Evolutionary conservation across 2,113 vertebrate species (phyloP).

Genomic region (Struthio camelus): DNA sequence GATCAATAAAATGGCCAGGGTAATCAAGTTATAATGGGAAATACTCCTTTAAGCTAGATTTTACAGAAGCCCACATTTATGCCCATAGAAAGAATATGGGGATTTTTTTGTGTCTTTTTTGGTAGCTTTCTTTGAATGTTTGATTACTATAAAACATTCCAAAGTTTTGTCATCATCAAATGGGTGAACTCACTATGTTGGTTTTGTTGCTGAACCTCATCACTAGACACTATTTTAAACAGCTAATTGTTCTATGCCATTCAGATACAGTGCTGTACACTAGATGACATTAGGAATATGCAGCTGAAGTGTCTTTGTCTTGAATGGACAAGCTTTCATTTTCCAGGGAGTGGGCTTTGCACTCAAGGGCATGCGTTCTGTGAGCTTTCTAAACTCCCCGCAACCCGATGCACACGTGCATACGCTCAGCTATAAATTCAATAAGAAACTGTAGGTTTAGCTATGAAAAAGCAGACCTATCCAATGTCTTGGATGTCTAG

Average conservation of each 20-base stretch:
- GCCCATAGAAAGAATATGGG: not conserved
- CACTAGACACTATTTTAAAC: accelerated
- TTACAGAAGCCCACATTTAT: not conserved
- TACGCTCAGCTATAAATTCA: not conserved
- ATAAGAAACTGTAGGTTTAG: not conserved
- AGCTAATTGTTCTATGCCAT: not conserved
- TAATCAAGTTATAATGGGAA: not conserved
- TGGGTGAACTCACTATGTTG: not conserved
- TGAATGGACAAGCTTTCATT: not conserved
- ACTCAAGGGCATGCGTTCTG: not conserved
- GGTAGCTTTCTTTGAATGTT: not conserved
- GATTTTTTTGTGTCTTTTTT: not conserved
- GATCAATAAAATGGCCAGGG: not conserved
- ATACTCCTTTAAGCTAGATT: not conserved
- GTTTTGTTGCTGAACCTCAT: not conserved
- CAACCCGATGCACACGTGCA: no score
- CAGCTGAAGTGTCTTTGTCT: not conserved
- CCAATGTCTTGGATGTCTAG: not conserved
- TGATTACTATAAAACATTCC: not conserved
- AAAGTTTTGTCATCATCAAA: not conserved
- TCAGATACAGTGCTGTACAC: no score
- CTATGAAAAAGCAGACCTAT: not conserved
- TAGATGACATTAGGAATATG: no score
- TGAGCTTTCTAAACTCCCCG: not conserved
- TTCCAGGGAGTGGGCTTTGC: not conserved